These are phyloP conservation scores for Ommatoiulus sabulosus DNA, from an alignment of 2,888 invertebrate genomes.

Conservation along the genomic window DNA sequence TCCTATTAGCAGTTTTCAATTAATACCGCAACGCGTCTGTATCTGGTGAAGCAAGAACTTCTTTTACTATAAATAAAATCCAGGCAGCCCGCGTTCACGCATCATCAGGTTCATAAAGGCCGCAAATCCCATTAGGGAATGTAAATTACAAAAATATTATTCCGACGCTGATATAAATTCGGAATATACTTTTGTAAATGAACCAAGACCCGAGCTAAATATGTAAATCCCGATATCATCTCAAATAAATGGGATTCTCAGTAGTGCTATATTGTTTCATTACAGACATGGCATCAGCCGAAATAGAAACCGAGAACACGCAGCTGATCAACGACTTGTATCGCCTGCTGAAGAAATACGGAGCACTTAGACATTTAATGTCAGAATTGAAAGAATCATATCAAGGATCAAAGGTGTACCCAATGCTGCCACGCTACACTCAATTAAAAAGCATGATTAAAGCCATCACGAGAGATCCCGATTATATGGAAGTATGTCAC, in stretches of 20 bases:
- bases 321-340: slow-evolving; percentile 94
- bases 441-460: slow-evolving; percentile 98
- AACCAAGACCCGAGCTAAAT: not conserved
- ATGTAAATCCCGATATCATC: not conserved
- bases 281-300: slow-evolving; percentile 90
- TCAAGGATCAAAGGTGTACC: slow-evolving; percentile 90
- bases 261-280: slow-evolving; percentile 54
- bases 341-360: slow-evolving; percentile 90
- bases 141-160: no score
- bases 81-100: no score
- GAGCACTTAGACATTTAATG: slow-evolving; percentile 87
- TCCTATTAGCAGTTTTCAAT: no score
- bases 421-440: slow-evolving; percentile 93
- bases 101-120: no score
- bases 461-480: slow-evolving; percentile 94
- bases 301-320: slow-evolving; percentile 92
- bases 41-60: no score
- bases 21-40: no score
- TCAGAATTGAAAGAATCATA: slow-evolving; percentile 91
- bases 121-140: no score
- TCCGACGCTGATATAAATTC: no score
- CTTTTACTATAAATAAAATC: no score
- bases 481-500: slow-evolving; percentile 96
- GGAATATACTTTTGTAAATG: no score
- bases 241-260: not conserved